A percentile compares a stretch with the other conserved stretches of the same genome.
phyloP scores from a whole-genome alignment of 2,797 vertebrate species.

The Cirrhinus mrigala region DNA sequence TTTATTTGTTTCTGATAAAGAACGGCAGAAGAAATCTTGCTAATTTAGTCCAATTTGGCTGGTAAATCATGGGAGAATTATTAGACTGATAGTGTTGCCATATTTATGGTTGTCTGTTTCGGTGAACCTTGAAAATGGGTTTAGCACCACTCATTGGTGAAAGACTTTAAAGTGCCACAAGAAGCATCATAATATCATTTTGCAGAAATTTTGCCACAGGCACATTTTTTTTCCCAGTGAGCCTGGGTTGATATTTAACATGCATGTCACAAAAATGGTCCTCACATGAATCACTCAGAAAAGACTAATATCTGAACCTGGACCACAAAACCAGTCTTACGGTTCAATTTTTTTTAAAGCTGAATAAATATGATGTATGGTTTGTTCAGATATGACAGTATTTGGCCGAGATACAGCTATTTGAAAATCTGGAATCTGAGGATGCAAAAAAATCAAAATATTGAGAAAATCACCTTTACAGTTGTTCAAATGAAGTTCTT shows the following conservation, averaged over 20 bases:
- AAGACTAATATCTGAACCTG: not conserved
- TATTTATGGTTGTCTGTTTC: not conserved
- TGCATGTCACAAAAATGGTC: not conserved
- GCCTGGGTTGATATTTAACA: not conserved
- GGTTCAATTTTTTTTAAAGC: too few species aligned
- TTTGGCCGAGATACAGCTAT: too few species aligned
- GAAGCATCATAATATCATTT: not conserved
- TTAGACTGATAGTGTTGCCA: not conserved
- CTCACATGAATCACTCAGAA: not conserved
- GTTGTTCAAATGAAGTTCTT: too few species aligned
- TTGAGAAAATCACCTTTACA: too few species aligned
- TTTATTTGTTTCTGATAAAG: conserved; percentile 51
- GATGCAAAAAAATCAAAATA: too few species aligned
- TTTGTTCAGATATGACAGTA: too few species aligned
- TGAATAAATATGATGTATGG: too few species aligned
- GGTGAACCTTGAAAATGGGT: too few species aligned
- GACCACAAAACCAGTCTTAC: too few species aligned
- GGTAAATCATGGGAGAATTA: conserved; percentile 28
- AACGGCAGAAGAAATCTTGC: conserved; percentile 15
- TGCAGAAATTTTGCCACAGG: not conserved
- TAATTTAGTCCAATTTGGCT: conserved; percentile 40
- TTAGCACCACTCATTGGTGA: not conserved
- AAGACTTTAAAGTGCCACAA: not conserved
- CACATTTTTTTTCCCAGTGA: not conserved
- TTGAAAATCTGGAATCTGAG: too few species aligned